A percentile compares a stretch with the other conserved stretches of the same genome.
These are phyloP conservation scores for Omphaloscelis lunosa DNA, from an alignment of 2,888 invertebrate species.

Conservation along the genomic window DNA sequence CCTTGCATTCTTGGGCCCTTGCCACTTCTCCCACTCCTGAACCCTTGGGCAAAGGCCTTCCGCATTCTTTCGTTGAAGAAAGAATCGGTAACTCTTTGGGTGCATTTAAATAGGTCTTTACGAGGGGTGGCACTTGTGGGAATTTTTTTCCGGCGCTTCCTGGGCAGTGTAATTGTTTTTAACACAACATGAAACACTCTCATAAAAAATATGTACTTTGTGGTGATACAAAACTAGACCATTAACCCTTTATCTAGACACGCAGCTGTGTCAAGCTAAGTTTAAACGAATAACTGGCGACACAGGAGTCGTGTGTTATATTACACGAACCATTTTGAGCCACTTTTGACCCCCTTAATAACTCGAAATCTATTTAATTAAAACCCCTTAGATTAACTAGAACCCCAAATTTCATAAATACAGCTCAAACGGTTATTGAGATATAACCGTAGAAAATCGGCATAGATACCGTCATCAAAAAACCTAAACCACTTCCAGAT, in stretches of 20 bases:
- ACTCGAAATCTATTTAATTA: too few species aligned
- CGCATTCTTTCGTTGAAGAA: background rate
- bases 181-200: background rate
- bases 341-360: too few species aligned
- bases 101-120: background rate
- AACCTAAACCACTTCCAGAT: too few species aligned
- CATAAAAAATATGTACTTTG: background rate
- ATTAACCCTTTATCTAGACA: background rate
- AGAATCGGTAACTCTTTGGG: background rate
- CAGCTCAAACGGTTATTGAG: too few species aligned
- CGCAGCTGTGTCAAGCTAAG: too few species aligned
- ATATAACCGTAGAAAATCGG: too few species aligned
- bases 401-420: too few species aligned
- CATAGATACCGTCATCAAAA: too few species aligned
- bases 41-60: background rate
- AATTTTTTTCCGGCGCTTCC: background rate
- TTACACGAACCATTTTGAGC: too few species aligned
- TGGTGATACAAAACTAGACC: background rate
- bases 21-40: background rate
- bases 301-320: too few species aligned
- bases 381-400: too few species aligned
- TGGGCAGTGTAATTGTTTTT: background rate
- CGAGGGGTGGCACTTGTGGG: background rate
- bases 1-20: background rate
- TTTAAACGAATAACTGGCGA: too few species aligned